These are phyloP conservation scores for Enteromius trimaculatus DNA, from an alignment of 2,797 vertebrate genomes.

Conservation along the genomic window DNA sequence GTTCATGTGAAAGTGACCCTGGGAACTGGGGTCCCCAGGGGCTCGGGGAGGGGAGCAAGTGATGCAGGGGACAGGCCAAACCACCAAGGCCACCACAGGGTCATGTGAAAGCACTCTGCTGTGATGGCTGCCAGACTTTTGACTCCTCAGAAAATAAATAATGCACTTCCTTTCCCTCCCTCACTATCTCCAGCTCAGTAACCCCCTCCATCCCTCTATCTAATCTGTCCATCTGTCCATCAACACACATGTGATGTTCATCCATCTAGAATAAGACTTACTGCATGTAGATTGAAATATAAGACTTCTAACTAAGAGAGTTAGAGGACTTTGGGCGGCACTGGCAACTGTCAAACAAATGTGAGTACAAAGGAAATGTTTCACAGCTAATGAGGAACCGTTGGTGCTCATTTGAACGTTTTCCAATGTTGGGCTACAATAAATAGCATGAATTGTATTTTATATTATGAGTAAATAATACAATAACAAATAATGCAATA, in stretches of 20 bases:
- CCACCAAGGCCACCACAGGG: slow-evolving; percentile 61
- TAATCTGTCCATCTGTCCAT: slow-evolving; percentile 55
- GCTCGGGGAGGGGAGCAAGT: slow-evolving; percentile 54
- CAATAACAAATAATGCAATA: background rate
- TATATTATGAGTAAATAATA: background rate
- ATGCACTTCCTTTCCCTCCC: slow-evolving; percentile 70
- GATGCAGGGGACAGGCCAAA: slow-evolving; percentile 56
- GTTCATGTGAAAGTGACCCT: slow-evolving; percentile 73
- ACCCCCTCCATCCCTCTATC: slow-evolving; percentile 43
- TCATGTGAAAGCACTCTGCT: slow-evolving; percentile 76
- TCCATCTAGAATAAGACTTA: background rate
- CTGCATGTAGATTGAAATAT: background rate
- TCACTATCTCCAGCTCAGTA: slow-evolving; percentile 49
- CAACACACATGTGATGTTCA: slow-evolving; percentile 21
- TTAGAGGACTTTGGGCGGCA: background rate
- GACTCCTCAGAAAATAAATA: slow-evolving; percentile 76
- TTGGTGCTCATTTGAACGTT: background rate
- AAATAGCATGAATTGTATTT: background rate
- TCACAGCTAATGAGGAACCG: background rate
- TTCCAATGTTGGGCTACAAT: background rate
- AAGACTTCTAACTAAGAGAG: slow-evolving; percentile 25
- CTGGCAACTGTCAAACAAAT: background rate
- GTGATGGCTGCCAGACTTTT: slow-evolving; percentile 68
- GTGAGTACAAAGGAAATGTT: background rate
- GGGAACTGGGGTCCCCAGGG: slow-evolving; percentile 65